Base-by-base conservation (phyloP, 2,888 invertebrate genomes). In the Aphrophora alni region DNA sequence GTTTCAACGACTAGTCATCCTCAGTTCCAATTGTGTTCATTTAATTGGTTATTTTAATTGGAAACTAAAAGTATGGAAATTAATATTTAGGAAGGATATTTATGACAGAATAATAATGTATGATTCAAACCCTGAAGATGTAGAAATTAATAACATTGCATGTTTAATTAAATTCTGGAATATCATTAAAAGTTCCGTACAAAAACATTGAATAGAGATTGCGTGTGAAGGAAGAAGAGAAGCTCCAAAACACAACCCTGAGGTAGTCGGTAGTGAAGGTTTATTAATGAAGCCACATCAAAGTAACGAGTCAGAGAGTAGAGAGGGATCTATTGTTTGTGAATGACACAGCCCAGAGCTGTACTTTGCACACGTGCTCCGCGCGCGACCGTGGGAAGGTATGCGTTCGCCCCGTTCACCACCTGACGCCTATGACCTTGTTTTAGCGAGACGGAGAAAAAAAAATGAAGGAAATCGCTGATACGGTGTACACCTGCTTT, bases 341-440 rank as follows among this genome's bases (percentile, higher is more conserved):
- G 25, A 74, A 27, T 17, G 17, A 5, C 28, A 10, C 4, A 21
- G 21, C 27, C 27, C 0, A 28, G n/a, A n/a, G 21, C 77, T 27
- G 5, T 24, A 24, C 76, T 27, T 10, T 21, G 75, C 33, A 25
- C 77, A 77, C 77, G 77, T 77, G 77, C 38, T 28, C 25, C 27
- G 68, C 75, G 28, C 75, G 28, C 51, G 75, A 76, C 77, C 69
- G 59, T 59, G 33, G 69, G 69, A 77, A 68, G 77, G 51, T 38
- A 77, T 38, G 68, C 38, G 77, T 33, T 73, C 59, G 44, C 71
- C 74, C 38, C 81, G 81, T 78, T 71, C 75, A 75, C 82, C 82
- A 82, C 77, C 82, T 82, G 82, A 80, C 82, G 80, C 82, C 59
- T 59, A 21, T 59, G 59, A 59, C 59, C 59, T 59, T 59, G 59